phyloP scores from a whole-genome alignment of 2,888 invertebrate genomes.

The Campoletis raptor region DNA sequence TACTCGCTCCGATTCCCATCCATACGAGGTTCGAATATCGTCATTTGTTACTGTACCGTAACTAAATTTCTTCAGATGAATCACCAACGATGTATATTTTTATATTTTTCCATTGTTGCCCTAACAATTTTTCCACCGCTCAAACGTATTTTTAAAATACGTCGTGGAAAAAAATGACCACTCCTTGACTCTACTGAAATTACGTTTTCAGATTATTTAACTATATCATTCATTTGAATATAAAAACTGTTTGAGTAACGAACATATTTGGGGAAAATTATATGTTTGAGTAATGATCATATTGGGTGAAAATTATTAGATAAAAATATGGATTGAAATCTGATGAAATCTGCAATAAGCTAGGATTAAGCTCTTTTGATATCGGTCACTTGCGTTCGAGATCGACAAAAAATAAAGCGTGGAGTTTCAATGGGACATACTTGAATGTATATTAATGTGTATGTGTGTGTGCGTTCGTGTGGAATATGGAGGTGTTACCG shows the following conservation, averaged over 20 bases:
- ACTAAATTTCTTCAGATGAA: neutral
- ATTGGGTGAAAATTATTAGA: neutral
- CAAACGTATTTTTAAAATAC: neutral
- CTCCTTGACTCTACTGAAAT: too few species aligned
- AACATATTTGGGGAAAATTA: neutral
- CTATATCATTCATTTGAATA: too few species aligned
- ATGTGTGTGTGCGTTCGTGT: neutral
- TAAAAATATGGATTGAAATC: neutral
- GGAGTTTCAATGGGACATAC: neutral
- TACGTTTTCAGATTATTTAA: neutral
- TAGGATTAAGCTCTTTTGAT: neutral
- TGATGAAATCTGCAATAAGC: neutral
- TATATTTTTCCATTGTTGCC: neutral
- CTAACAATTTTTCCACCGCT: neutral
- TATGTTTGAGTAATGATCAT: too few species aligned
- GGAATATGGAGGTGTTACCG: slow-evolving; percentile 36
- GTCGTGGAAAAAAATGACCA: neutral
- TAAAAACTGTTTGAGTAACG: too few species aligned
- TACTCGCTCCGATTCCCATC: neutral
- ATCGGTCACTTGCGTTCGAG: neutral
- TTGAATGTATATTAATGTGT: neutral
- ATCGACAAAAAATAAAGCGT: neutral
- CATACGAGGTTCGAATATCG: slow-evolving; percentile 6
- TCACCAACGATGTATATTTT: neutral
- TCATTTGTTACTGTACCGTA: slow-evolving; percentile 1